Base-by-base conservation (phyloP, 2,113 vertebrate genomes). In the Prochilodus magdalenae region DNA sequence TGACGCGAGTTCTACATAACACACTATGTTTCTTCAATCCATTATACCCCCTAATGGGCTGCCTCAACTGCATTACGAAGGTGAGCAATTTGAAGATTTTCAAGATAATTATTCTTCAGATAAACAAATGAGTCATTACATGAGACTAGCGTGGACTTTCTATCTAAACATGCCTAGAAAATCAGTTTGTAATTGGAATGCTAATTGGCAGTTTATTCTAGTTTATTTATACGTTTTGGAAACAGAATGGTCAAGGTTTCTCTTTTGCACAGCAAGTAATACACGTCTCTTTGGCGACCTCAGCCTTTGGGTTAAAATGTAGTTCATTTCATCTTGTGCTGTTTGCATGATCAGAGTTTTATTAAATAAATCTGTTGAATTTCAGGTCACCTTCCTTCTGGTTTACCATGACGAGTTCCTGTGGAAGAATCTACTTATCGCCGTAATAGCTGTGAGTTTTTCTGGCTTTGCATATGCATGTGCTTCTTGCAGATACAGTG, bases 11-110 rank as follows among this genome's bases (percentile, higher is more conserved):
- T 79, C 93, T 98, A 77, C 96, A 99, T 87, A 95, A 95, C 2
- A 5, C 88, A n/a, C 89, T 99, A 87, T 98, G 96, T 85, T 86
- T 98, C 83, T 86, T 91, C 86, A 94, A 96, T 90, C 98, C 98
- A 0, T 92, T 98, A 66, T 99, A 99, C 69, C 96, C 97, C 0
- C 95, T 99, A 0, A 96, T 98, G 79, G 97, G 97, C 36, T 98
- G 96, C 87, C 93, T 99, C 80, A 96, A 96, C 85, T 96, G 93
- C 87, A 97, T 98, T 87, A 96, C 96, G 88, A 96, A 95, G 96
- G 98, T 99, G 83, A 87, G 75, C 8, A 49, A 6, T 65, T 69
- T 12, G 6, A n/a, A 40, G 11, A 3, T 72, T 59, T 72, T 6
- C 16, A 57, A 10, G 13, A 44, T 44, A 27, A 26, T 69, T 4